Evolutionary conservation across 2,113 vertebrate species (phyloP).

Genomic region (Columbina picui): DNA sequence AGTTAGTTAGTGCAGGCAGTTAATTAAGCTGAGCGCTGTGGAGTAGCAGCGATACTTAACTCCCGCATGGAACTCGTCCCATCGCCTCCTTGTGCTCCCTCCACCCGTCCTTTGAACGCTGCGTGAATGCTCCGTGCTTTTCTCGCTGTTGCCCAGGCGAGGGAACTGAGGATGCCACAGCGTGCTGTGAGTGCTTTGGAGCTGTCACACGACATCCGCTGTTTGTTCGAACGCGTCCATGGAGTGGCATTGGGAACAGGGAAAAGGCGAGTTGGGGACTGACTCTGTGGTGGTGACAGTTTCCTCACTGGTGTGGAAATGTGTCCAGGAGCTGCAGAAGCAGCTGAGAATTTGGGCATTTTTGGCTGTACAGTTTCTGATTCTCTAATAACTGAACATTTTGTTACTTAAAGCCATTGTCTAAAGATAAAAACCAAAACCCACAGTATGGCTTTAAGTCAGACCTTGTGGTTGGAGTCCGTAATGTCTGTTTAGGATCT

Average conservation of each 20-base stretch:
- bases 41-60: neutral
- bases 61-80: rapidly evolving
- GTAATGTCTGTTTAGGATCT: neutral
- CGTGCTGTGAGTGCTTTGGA: neutral
- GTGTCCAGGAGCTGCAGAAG: neutral
- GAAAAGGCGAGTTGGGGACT: neutral
- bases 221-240: rapidly evolving
- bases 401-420: neutral
- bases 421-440: neutral
- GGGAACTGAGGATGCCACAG: neutral
- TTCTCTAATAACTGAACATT: neutral
- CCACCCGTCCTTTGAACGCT: rapidly evolving
- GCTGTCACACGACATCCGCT: neutral
- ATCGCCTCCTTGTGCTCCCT: neutral
- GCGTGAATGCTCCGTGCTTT: rapidly evolving
- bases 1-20: neutral
- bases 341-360: neutral
- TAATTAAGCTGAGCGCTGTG: neutral
- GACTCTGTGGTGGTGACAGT: neutral
- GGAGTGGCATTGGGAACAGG: neutral
- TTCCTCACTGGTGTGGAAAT: neutral
- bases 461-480: neutral
- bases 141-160: neutral
- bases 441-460: neutral
- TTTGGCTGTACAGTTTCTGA: neutral